Percentiles rank a stretch among this genome's conserved stretches.
Conservation (phyloP, 2,888 invertebrate genomes). For the Caprella mutica region DNA sequence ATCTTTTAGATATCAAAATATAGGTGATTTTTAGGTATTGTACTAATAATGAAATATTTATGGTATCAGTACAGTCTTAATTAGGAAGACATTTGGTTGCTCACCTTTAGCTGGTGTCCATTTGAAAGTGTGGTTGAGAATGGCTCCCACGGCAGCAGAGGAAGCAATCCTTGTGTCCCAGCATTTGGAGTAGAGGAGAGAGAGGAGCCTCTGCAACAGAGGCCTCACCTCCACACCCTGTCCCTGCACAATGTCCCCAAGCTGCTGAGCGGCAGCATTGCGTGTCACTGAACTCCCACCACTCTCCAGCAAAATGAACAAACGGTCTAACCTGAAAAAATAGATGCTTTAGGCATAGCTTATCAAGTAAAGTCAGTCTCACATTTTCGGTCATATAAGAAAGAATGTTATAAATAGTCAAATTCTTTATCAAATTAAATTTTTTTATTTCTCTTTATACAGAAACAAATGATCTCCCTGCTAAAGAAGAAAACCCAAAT, state of each 20-base stretch:
- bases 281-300: conserved; percentile 83
- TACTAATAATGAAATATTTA: background rate
- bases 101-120: too few species aligned
- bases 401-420: too few species aligned
- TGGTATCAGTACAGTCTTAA: background rate
- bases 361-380: too few species aligned
- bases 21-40: background rate
- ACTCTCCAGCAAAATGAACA: conserved; percentile 84
- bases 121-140: conserved; percentile 73
- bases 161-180: conserved; percentile 96
- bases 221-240: conserved; percentile 66
- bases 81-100: conserved; percentile 52
- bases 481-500: too few species aligned
- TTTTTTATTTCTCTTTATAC: too few species aligned
- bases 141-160: conserved; percentile 86
- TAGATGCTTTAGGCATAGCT: conserved; percentile 79
- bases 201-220: conserved; percentile 52
- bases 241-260: conserved; percentile 86
- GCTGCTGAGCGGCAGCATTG: conserved; percentile 82
- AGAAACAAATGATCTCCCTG: too few species aligned
- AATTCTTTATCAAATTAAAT: too few species aligned
- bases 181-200: conserved; percentile 60
- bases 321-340: conserved; percentile 66
- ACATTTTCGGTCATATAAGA: too few species aligned
- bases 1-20: background rate